Evolutionary conservation across 23 tunicate genomes (phyloP).

Genomic region (Phallusia fumigata): DNA sequence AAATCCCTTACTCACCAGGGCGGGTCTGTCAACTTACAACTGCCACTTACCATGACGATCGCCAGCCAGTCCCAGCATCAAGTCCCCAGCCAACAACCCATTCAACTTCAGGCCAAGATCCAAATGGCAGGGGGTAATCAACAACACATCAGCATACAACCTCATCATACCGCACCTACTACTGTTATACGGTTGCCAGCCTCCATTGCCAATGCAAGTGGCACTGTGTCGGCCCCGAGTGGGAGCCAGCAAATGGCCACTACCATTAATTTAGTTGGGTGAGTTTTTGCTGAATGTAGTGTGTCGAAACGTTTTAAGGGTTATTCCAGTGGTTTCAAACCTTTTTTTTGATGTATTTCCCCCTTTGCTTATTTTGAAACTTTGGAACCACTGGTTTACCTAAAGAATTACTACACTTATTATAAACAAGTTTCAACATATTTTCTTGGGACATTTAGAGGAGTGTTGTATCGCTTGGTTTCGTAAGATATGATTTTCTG

Average conservation of each 20-base stretch:
- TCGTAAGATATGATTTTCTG: no score
- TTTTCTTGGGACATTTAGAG: no score
- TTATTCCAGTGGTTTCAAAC: no score
- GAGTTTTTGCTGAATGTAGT: not conserved
- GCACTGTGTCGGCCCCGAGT: slow-evolving; percentile 2
- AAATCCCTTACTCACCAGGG: not conserved
- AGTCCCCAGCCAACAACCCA: slow-evolving; percentile 15
- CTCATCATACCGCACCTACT: not conserved
- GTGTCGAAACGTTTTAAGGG: not conserved
- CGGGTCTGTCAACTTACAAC: slow-evolving; percentile 29
- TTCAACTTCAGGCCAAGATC: not conserved
- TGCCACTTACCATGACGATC: slow-evolving; percentile 20
- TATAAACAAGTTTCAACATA: no score
- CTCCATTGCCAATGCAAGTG: slow-evolving; percentile 29
- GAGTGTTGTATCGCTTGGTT: no score
- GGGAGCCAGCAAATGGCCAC: slow-evolving; percentile 45
- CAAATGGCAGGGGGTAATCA: not conserved
- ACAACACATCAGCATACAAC: slow-evolving; percentile 2
- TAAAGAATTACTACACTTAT: no score
- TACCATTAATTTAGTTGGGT: slow-evolving; percentile 58
- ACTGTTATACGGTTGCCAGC: slow-evolving; percentile 64
- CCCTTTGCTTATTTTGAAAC: no score
- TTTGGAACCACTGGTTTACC: no score
- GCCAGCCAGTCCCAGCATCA: not conserved
- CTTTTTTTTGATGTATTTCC: no score